Evolutionary conservation across 2,888 invertebrate species (phyloP).

Genomic region (Andricus curvator): DNA sequence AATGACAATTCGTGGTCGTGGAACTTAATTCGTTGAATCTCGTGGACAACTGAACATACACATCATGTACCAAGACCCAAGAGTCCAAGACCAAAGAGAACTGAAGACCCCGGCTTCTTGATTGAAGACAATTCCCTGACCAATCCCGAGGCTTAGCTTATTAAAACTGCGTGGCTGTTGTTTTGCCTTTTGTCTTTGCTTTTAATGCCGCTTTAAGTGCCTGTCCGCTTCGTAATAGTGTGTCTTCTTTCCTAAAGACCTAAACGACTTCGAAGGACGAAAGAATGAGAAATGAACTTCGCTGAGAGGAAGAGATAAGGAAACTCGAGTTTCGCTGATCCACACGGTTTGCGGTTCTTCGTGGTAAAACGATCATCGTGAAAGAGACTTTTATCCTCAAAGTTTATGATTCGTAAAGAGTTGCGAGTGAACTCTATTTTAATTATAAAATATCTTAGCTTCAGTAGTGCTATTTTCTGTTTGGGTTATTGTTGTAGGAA

Average conservation of each 20-base stretch:
- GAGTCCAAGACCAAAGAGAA: slow-evolving; percentile 18
- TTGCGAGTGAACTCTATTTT: slow-evolving; percentile 14
- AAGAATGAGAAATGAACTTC: slow-evolving; percentile 11
- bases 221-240: neutral
- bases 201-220: slow-evolving; percentile 54
- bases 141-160: slow-evolving; percentile 72
- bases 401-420: slow-evolving; percentile 24
- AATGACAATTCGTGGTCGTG: slow-evolving; percentile 23
- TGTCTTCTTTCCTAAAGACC: slow-evolving; percentile 16
- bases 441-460: neutral
- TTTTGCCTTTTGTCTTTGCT: slow-evolving; percentile 74
- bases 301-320: slow-evolving; percentile 20
- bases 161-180: slow-evolving; percentile 73
- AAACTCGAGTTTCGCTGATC: slow-evolving; percentile 3
- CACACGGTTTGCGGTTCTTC: slow-evolving; percentile 10
- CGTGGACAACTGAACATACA: slow-evolving; percentile 13
- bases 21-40: slow-evolving; percentile 22
- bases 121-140: slow-evolving; percentile 75
- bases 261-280: slow-evolving; percentile 10
- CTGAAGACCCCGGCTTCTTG: slow-evolving; percentile 70
- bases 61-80: neutral
- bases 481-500: neutral
- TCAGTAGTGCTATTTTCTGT: neutral
- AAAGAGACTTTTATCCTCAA: slow-evolving; percentile 6
- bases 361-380: slow-evolving; percentile 14